phyloP scores from a whole-genome alignment of 2,113 vertebrate species.

The Hymenochirus boettgeri region DNA sequence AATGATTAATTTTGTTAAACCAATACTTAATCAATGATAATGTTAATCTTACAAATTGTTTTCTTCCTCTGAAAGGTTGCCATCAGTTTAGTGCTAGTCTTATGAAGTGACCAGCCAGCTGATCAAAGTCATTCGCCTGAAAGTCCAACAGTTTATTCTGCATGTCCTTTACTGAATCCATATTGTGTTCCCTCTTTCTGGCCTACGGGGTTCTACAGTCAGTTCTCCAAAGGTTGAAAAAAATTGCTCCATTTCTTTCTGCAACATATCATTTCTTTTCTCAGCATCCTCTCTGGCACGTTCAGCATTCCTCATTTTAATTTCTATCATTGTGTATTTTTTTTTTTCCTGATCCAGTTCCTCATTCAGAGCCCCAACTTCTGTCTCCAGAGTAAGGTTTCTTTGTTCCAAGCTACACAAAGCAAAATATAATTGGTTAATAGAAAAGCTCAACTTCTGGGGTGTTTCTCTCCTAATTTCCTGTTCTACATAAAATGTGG shows the following conservation, averaged over 20 bases:
- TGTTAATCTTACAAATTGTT: constrained; percentile 46
- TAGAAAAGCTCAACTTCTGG: not conserved
- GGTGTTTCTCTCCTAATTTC: too few species aligned
- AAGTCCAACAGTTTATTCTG: constrained; percentile 43
- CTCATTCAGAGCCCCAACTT: constrained; percentile 85
- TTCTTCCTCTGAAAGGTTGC: constrained; percentile 51
- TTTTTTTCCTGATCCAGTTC: constrained; percentile 96
- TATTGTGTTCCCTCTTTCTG: constrained; percentile 85
- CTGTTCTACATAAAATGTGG: too few species aligned
- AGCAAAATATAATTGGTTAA: not conserved
- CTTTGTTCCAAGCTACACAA: constrained; percentile 82
- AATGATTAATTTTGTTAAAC: constrained; percentile 61
- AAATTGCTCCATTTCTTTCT: constrained; percentile 98
- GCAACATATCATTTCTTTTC: constrained; percentile 91
- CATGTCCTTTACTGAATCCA: constrained; percentile 86
- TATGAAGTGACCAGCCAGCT: constrained; percentile 64
- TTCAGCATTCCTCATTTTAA: constrained; percentile 94
- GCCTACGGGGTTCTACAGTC: constrained; percentile 81
- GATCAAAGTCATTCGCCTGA: constrained; percentile 44
- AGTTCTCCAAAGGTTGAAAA: constrained; percentile 95
- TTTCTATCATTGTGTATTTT: constrained; percentile 98
- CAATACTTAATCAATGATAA: constrained; percentile 55
- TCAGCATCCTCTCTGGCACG: constrained; percentile 93
- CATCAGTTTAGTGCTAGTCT: constrained; percentile 55
- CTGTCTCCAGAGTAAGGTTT: constrained; percentile 85